Evolutionary conservation across 2,888 invertebrate species (phyloP).

Genomic region (Crocallis elinguaria): DNA sequence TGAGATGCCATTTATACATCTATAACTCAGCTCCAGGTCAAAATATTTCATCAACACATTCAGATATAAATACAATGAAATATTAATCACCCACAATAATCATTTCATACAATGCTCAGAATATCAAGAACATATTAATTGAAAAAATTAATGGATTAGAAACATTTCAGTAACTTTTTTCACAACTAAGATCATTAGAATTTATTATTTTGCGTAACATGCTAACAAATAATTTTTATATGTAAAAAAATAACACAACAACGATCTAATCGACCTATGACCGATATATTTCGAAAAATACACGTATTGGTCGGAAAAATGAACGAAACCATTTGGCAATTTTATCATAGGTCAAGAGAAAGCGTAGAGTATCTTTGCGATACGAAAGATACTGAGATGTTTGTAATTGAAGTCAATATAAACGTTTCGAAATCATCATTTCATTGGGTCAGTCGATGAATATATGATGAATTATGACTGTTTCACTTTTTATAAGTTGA

Average conservation of each 20-base stretch:
- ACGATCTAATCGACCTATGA: constrained; percentile 58
- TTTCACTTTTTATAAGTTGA: too few species aligned
- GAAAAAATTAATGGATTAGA: background rate
- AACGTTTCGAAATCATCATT: constrained; percentile 31
- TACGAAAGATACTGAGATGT: constrained; percentile 21
- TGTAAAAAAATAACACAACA: constrained; percentile 25
- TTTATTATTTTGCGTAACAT: constrained; percentile 10
- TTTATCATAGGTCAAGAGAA: constrained; percentile 79
- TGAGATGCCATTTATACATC: too few species aligned
- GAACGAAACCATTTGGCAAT: constrained; percentile 59
- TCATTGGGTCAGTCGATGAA: constrained; percentile 23
- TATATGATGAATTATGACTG: too few species aligned
- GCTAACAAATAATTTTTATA: constrained; percentile 6
- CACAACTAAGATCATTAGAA: constrained; percentile 13
- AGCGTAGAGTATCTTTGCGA: constrained; percentile 44
- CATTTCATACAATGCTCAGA: background rate
- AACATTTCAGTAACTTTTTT: constrained; percentile 16
- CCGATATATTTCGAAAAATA: constrained; percentile 58
- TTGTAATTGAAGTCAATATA: constrained; percentile 34
- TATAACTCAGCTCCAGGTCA: too few species aligned
- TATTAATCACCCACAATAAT: background rate
- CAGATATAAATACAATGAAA: background rate
- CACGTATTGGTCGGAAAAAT: constrained; percentile 65
- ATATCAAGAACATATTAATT: background rate
- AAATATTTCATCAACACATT: too few species aligned